These are phyloP conservation scores for Columba guinea DNA, from an alignment of 2,797 vertebrate species.

Conservation along the genomic window DNA sequence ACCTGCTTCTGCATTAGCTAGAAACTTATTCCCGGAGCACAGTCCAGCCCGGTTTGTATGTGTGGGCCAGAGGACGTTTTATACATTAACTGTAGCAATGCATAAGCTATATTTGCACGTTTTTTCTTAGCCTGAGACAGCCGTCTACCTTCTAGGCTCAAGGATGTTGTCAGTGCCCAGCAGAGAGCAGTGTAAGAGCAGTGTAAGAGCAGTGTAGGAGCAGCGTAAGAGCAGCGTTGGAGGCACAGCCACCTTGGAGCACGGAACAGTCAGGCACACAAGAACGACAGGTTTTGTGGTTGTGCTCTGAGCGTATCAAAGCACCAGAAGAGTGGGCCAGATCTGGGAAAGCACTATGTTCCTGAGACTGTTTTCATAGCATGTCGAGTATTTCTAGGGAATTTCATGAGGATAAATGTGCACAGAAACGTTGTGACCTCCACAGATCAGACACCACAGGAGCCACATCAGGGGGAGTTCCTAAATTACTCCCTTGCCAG, in stretches of 20 bases:
- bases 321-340: background rate
- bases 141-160: too few species aligned
- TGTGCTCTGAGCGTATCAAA: background rate
- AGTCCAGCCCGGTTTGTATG: background rate
- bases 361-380: slow-evolving; percentile 19
- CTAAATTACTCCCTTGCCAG: slow-evolving; percentile 30
- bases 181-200: slow-evolving; percentile 51
- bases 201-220: background rate
- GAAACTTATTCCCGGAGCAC: background rate
- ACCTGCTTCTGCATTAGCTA: background rate
- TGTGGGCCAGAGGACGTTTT: background rate
- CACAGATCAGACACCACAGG: slow-evolving; percentile 45
- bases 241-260: background rate
- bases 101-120: background rate
- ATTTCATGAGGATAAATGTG: background rate
- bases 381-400: slow-evolving; percentile 36
- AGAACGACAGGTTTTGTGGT: background rate
- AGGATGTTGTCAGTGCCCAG: background rate
- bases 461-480: slow-evolving; percentile 50
- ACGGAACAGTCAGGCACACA: fast-evolving
- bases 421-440: background rate
- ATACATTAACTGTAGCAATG: background rate
- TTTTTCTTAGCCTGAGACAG: background rate
- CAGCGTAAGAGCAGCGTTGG: background rate
- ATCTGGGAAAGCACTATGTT: background rate